Evolutionary conservation across 2,797 vertebrate species (phyloP), one percentile per base, ranked within the genome.

Genomic region (Hylomyscus alleni): DNA sequence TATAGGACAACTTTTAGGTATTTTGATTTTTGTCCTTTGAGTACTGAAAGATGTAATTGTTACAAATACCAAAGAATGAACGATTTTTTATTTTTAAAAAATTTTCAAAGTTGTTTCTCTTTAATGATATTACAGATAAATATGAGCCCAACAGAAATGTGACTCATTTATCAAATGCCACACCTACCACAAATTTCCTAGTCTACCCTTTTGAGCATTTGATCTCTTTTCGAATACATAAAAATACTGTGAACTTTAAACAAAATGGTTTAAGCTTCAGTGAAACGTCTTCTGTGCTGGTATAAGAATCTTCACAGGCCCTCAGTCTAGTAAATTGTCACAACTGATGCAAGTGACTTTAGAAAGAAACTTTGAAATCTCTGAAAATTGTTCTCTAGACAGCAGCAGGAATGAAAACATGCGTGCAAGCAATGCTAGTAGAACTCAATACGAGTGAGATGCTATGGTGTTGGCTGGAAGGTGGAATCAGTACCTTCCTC

Each of bases 61-160:
- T 91, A n/a, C 82, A 94, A 90, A 90, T 87, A 93, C 15, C 67
- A 73, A 94, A 72, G 20, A 76, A 24, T 54, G 52, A 80, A 67
- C 9, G 47, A 7, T 73, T 22, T 24, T 34, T 9, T 67, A 73
- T 73, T 95, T 96, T n/a, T 14, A 62, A 69, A 10, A 62, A 69
- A 10, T 67, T 34, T 76, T 65, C 77, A 76, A 91, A 91, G 77
- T 82, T 87, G 89, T 91, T 94, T 93, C 14, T 54, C 52, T 54
- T 54, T 77, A 72, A 40, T 91, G 52, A 47, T 78, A 75, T 37
- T 93, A 2, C 80, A 91, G 93, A 47, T 91, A 52, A 89, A 22
- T 60, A 3, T 91, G 40, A 56, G 44, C 84, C 72, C 24, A 93
- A 88, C 22, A 85, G 44, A 40, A 78, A 29, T 75, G 24, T 75